Evolutionary conservation across 2,797 vertebrate genomes (phyloP).

Genomic region (Setipinna tenuifilis): DNA sequence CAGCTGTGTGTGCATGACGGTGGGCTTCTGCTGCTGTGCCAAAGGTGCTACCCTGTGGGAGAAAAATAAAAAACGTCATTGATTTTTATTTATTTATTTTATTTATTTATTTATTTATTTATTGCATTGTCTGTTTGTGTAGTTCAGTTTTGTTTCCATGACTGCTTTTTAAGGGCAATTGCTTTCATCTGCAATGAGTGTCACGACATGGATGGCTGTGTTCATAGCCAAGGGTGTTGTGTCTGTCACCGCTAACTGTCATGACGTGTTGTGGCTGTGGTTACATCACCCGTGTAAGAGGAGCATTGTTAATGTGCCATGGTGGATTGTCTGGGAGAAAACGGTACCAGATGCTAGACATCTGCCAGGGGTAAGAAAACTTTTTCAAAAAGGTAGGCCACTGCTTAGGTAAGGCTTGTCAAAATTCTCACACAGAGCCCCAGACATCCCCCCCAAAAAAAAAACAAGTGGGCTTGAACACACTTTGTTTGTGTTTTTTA

Average conservation of each 20-base stretch:
- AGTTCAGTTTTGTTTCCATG: background rate
- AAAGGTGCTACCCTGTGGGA: background rate
- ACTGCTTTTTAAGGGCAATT: background rate
- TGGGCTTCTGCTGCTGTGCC: background rate
- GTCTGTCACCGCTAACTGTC: background rate
- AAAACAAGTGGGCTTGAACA: background rate
- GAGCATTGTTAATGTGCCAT: background rate
- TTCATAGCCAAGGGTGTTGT: background rate
- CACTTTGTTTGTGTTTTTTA: background rate
- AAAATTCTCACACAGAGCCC: background rate
- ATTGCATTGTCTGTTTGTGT: background rate
- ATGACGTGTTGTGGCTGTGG: background rate
- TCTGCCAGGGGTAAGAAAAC: background rate
- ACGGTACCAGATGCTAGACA: background rate
- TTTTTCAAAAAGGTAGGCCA: background rate
- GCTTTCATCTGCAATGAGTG: background rate
- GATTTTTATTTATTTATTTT: too few species aligned
- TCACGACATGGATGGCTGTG: background rate
- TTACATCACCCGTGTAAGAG: background rate
- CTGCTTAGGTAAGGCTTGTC: conserved; percentile 8
- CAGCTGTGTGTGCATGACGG: background rate
- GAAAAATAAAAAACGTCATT: background rate
- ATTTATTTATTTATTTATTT: too few species aligned
- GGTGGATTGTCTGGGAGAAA: background rate
- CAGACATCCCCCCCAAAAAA: background rate